These are phyloP conservation scores for Peromyscus attwateri DNA, from an alignment of 2,797 vertebrate species.

Conservation along the genomic window DNA sequence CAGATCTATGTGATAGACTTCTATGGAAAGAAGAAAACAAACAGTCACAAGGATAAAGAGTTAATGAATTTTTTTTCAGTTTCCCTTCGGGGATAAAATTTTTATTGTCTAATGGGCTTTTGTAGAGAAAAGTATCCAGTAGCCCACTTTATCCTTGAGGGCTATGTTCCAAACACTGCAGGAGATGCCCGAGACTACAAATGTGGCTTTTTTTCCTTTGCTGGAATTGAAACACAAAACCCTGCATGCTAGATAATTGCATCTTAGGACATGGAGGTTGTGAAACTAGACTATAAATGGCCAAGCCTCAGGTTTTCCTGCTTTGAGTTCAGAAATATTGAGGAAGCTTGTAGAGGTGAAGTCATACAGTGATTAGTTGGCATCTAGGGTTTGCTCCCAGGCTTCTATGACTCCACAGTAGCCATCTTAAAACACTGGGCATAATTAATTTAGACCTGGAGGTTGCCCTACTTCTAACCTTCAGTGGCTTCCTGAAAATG, in stretches of 20 bases:
- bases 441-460: not conserved
- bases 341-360: not conserved
- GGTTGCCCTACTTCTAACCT: not conserved
- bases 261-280: not conserved
- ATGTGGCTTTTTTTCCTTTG: not conserved
- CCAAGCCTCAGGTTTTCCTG: not conserved
- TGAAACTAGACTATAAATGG: slow-evolving; percentile 36
- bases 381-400: not conserved
- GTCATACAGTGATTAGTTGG: not conserved
- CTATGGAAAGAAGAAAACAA: slow-evolving; percentile 44
- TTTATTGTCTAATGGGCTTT: not conserved
- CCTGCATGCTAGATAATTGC: not conserved
- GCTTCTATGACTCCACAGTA: not conserved
- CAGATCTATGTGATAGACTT: not conserved
- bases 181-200: not conserved
- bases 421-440: not conserved
- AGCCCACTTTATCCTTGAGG: not conserved
- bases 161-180: not conserved
- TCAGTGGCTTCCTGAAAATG: not conserved
- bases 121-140: not conserved
- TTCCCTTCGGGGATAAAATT: not conserved
- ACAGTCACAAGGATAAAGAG: not conserved
- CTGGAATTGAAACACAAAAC: not conserved
- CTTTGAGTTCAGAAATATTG: slow-evolving; percentile 1
- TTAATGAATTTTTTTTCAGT: slow-evolving; percentile 17